Evolutionary conservation across 2,888 invertebrate species (phyloP).

Genomic region (Pammene fasciana): DNA sequence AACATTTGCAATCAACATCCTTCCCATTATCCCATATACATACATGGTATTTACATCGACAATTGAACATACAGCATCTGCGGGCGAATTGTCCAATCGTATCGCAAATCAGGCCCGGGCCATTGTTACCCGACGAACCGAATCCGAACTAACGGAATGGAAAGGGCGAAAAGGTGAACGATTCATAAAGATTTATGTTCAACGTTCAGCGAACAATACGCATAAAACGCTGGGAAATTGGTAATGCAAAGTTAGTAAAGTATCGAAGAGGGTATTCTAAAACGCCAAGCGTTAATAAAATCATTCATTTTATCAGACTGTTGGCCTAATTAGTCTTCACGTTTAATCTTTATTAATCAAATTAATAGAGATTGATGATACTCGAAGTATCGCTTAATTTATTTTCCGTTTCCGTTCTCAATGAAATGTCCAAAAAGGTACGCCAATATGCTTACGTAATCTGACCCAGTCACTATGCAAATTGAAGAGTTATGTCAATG

Average conservation of each 20-base stretch:
- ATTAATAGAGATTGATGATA: slow-evolving; percentile 20
- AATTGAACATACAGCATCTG: slow-evolving; percentile 19
- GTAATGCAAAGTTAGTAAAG: not conserved
- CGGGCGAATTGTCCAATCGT: slow-evolving; percentile 21
- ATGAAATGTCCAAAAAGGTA: slow-evolving; percentile 29
- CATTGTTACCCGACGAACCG: slow-evolving; percentile 18
- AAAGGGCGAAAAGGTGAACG: slow-evolving; percentile 22
- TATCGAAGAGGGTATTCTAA: not conserved
- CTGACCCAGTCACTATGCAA: slow-evolving; percentile 50
- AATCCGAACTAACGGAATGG: slow-evolving; percentile 24
- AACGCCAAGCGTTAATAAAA: not conserved
- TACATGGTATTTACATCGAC: not conserved
- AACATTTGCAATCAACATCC: no score
- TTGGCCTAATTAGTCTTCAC: slow-evolving; percentile 2
- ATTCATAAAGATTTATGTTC: slow-evolving; percentile 12
- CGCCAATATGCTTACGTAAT: slow-evolving; percentile 51
- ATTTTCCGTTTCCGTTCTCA: slow-evolving; percentile 39
- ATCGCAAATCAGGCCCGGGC: slow-evolving; percentile 3
- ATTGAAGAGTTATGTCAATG: slow-evolving; percentile 36
- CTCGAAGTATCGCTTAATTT: not conserved
- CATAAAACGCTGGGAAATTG: slow-evolving; percentile 2
- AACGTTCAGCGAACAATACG: slow-evolving; percentile 3
- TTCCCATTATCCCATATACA: not conserved
- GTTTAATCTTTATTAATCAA: slow-evolving; percentile 5
- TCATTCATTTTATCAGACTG: slow-evolving; percentile 17